Evolutionary conservation across 1,140 invertebrate species (phyloP).

Genomic region (Danaus plexippus): DNA sequence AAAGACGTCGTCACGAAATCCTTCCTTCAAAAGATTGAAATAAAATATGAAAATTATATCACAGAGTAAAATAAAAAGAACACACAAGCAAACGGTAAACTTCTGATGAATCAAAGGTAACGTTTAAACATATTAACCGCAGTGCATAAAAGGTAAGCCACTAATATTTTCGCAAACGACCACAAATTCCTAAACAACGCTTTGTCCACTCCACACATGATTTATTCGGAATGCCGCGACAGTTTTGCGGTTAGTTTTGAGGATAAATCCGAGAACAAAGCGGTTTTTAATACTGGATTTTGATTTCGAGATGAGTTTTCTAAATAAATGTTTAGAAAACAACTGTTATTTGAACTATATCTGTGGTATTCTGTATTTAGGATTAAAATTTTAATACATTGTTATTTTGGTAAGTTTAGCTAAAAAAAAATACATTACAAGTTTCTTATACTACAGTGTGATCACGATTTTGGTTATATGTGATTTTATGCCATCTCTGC

Average conservation of each 20-base stretch:
- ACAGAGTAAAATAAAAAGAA: conserved; percentile 1
- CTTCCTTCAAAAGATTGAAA: too few species aligned
- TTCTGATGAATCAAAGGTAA: too few species aligned
- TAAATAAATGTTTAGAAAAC: too few species aligned
- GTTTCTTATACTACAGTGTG: background rate
- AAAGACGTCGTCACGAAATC: too few species aligned
- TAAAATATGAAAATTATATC: too few species aligned
- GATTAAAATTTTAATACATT: too few species aligned
- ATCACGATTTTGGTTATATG: too few species aligned
- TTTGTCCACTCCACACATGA: conserved; percentile 27
- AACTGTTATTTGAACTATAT: too few species aligned
- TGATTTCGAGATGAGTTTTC: background rate
- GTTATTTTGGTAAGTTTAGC: background rate
- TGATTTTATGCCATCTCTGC: too few species aligned
- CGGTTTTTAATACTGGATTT: conserved; percentile 14
- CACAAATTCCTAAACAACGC: conserved; percentile 29
- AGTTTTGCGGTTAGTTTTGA: conserved; percentile 23
- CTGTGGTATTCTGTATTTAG: too few species aligned
- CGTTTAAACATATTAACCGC: conserved; percentile 17
- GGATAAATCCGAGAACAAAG: conserved; percentile 22
- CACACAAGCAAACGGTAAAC: conserved; percentile 16
- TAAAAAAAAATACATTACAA: background rate
- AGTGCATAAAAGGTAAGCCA: conserved; percentile 13
- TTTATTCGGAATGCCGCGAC: conserved; percentile 29
- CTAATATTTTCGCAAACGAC: conserved; percentile 31